Evolutionary conservation across 2,113 vertebrate genomes (phyloP).

Genomic region (Mystacornis crossleyi): DNA sequence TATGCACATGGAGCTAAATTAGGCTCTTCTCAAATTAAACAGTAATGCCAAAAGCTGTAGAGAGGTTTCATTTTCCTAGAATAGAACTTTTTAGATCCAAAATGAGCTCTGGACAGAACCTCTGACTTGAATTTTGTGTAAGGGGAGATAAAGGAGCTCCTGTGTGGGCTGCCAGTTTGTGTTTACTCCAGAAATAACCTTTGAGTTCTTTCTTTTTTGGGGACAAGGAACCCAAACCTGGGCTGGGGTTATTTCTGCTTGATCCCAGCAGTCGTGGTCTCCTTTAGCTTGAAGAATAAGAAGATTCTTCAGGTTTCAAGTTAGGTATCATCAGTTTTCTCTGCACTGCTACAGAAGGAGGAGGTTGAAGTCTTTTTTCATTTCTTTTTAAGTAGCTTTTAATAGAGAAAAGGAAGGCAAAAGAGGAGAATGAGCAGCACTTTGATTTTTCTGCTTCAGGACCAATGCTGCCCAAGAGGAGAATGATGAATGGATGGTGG

Average conservation of each 20-base stretch:
- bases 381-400: background rate
- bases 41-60: background rate
- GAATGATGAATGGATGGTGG: background rate
- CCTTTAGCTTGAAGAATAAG: background rate
- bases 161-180: background rate
- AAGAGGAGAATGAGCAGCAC: background rate
- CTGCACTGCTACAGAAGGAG: background rate
- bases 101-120: background rate
- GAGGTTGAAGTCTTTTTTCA: background rate
- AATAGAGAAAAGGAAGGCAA: background rate
- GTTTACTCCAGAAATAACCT: background rate
- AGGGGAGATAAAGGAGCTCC: background rate
- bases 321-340: background rate
- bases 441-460: background rate
- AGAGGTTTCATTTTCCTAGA: background rate
- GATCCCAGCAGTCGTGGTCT: background rate
- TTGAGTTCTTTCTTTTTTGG: background rate
- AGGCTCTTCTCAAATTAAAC: background rate
- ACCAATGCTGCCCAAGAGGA: background rate
- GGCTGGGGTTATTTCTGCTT: background rate
- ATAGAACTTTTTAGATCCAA: background rate
- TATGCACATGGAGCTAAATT: background rate
- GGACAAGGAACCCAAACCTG: background rate
- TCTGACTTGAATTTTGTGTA: background rate
- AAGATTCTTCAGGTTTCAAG: background rate